phyloP scores from a whole-genome alignment of 2,113 vertebrate genomes.

The Telmatochromis sp. region DNA sequence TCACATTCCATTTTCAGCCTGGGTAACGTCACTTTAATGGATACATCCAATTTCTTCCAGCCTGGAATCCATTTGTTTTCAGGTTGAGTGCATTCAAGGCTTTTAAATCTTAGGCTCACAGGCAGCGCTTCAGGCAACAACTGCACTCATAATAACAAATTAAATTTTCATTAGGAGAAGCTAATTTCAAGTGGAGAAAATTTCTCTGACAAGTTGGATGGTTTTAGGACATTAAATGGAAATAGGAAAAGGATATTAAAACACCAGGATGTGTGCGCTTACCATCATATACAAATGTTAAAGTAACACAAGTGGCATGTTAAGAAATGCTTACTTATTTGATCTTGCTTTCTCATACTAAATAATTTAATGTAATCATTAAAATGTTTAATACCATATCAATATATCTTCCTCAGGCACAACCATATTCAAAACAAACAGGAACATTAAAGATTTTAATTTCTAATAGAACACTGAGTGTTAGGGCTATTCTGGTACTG shows the following conservation, averaged over 20 bases:
- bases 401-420: not conserved
- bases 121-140: slow-evolving; percentile 18
- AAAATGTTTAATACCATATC: not conserved
- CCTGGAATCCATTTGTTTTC: slow-evolving; percentile 47
- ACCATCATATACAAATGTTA: not conserved
- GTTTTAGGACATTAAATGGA: slow-evolving; percentile 25
- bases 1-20: slow-evolving; percentile 1
- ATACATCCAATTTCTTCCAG: slow-evolving; percentile 30
- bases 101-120: slow-evolving; percentile 42
- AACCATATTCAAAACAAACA: accelerated
- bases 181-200: slow-evolving; percentile 44
- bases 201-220: slow-evolving; percentile 41
- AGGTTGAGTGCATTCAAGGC: slow-evolving; percentile 34
- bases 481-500: not conserved
- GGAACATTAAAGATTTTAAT: not conserved
- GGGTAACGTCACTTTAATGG: slow-evolving; percentile 32
- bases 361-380: not conserved
- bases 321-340: not conserved
- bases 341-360: not conserved
- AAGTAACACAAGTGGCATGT: not conserved
- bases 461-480: not conserved
- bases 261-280: not conserved
- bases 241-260: not conserved
- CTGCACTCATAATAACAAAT: slow-evolving; percentile 52
- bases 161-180: slow-evolving; percentile 49